Conservation (phyloP, 2,888 invertebrate species). For the Melanostoma mellinum region DNA sequence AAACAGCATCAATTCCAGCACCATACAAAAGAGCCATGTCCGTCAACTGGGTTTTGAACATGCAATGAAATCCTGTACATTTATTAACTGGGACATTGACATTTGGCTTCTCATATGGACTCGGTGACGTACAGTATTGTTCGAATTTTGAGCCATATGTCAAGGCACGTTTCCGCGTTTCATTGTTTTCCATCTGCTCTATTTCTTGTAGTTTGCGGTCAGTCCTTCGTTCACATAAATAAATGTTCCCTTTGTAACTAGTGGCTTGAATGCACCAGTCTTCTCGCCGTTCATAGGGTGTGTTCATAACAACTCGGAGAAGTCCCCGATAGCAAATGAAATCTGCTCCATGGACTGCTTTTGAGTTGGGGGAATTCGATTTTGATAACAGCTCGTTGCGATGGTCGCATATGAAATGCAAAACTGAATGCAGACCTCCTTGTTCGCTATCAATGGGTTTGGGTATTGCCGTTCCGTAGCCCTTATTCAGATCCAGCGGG, state of each 20-base stretch:
- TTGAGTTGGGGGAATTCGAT: conserved; percentile 6
- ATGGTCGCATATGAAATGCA: conserved; percentile 75
- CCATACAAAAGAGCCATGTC: conserved; percentile 86
- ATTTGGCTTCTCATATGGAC: conserved; percentile 34
- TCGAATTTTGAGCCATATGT: conserved; percentile 92
- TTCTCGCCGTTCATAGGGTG: too few relatives aligned
- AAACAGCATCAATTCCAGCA: conserved; percentile 90
- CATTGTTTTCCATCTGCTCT: not conserved
- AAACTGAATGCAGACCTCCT: conserved; percentile 73
- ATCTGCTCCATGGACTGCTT: conserved; percentile 78
- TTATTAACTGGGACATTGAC: too few relatives aligned
- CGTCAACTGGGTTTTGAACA: conserved; percentile 85
- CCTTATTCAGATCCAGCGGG: conserved; percentile 30
- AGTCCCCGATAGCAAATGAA: conserved; percentile 89
- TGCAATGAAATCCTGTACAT: conserved; percentile 77
- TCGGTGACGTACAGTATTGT: conserved; percentile 87
- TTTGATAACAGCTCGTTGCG: conserved; percentile 55
- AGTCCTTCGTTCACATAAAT: conserved; percentile 87
- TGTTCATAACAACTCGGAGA: conserved; percentile 83
- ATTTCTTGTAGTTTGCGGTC: conserved; percentile 82
- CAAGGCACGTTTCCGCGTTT: conserved; percentile 81
- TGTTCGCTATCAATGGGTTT: conserved; percentile 76
- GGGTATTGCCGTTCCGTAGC: conserved; percentile 72
- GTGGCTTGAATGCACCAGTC: too few relatives aligned
- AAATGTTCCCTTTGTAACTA: conserved; percentile 86